Conservation (phyloP, 2,797 vertebrate genomes). For the Lacerta agilis region DNA sequence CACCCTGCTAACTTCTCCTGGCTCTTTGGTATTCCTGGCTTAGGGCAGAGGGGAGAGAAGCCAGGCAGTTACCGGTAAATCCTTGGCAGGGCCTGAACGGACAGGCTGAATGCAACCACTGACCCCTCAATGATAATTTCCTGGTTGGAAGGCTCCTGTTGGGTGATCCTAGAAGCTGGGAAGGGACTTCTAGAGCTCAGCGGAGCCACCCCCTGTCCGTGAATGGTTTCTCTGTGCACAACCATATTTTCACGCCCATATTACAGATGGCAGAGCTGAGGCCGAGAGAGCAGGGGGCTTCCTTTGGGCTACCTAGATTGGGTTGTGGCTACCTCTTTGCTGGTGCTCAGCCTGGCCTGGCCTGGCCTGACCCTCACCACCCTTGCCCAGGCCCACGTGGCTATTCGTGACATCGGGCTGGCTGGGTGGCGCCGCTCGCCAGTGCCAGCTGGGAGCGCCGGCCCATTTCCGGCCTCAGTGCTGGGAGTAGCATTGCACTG, state of each 20-base stretch:
- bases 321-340: no score
- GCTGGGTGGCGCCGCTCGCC: background rate
- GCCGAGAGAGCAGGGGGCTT: background rate
- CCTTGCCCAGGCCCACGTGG: background rate
- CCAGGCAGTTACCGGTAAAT: slow-evolving; percentile 66
- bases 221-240: background rate
- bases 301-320: background rate
- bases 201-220: background rate
- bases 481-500: slow-evolving; percentile 34
- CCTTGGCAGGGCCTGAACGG: slow-evolving; percentile 65
- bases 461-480: slow-evolving; percentile 44
- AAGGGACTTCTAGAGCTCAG: background rate
- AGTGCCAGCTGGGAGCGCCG: slow-evolving; percentile 40
- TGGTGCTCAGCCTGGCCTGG: background rate
- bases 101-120: background rate
- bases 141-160: background rate
- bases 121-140: background rate
- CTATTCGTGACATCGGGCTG: background rate
- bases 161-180: no score
- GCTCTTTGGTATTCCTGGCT: slow-evolving; percentile 65
- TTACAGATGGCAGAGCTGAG: background rate
- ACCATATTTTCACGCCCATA: background rate
- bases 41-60: slow-evolving; percentile 40
- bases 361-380: slow-evolving; percentile 14
- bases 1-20: slow-evolving; percentile 50